These are phyloP conservation scores for Drosophila niveifrons DNA, from an alignment of 2,888 invertebrate genomes.

Conservation along the genomic window DNA sequence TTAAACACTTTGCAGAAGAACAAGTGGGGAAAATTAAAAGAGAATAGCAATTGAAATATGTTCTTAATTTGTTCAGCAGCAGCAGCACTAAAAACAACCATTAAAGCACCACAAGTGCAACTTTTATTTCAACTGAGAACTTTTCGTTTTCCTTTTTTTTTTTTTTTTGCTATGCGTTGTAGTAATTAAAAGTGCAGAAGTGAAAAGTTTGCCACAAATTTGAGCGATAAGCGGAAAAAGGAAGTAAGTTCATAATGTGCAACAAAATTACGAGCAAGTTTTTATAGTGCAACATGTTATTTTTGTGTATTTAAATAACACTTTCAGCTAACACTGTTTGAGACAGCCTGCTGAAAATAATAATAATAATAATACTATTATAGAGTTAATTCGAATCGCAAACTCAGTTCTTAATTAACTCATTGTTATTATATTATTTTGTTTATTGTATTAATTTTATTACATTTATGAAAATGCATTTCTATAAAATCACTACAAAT, in stretches of 20 bases:
- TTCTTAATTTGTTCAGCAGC: too few relatives aligned
- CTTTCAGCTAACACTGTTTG: background rate
- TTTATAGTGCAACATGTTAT: background rate
- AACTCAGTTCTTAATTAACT: too few relatives aligned
- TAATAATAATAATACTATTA: too few relatives aligned
- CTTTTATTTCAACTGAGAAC: background rate
- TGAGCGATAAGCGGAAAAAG: background rate
- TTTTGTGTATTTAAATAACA: background rate
- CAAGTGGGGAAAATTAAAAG: too few relatives aligned
- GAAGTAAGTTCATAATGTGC: background rate
- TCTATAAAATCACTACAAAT: too few relatives aligned
- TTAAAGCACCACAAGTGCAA: background rate
- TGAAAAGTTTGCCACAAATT: background rate
- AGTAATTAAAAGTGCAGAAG: background rate
- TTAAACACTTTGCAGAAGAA: too few relatives aligned
- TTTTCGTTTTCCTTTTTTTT: background rate
- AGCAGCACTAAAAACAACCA: background rate
- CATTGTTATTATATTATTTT: too few relatives aligned
- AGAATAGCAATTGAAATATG: too few relatives aligned
- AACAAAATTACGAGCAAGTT: background rate
- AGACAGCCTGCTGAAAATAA: too few relatives aligned
- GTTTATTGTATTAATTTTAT: too few relatives aligned
- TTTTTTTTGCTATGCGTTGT: background rate
- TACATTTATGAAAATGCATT: too few relatives aligned
- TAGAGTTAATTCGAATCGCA: too few relatives aligned